Base-by-base conservation (phyloP, 2,113 vertebrate genomes). In the Carassius gibelio region DNA sequence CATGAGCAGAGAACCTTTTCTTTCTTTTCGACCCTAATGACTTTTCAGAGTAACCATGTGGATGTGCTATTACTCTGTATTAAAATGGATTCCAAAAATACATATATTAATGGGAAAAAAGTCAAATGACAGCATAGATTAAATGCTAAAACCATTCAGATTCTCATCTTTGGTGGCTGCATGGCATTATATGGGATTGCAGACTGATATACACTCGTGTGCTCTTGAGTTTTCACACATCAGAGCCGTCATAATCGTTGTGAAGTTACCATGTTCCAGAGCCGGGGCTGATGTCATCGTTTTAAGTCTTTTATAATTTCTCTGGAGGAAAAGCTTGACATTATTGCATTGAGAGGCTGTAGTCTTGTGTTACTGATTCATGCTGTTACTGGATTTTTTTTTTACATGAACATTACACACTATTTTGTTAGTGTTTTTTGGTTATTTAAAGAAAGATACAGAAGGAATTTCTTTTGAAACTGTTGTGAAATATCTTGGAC, bases 181-280 rank as follows among this genome's bases (percentile, higher is more conserved):
- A 97, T 97, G 96, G 94, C 95, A 94, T 94, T 95, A 92, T 94
- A 93, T 95, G 94, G 66, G 93, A 94, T 89, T 93, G 94, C 95
- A 95, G 94, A 95, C 94, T 95, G 93, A 95, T 92, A 92, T 93
- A 87, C 19, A 91, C 91, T 93, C 92, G 92, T 11, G 72, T 38
- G 90, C 92, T 93, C 89, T 93, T 94, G 91, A 93, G 95, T 96
- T 95, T 52, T 95, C 93, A 95, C 95, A 95, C 91, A 81, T 92
- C 86, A 89, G 94, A 95, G 96, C 94, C 93, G 94, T 95, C 94
- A 89, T 90, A 92, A 91, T 94, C 89, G 92, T 94, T 91, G 90
- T 93, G 90, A 91, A 92, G 91, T 92, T 83, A 87, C 87, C 88
- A 84, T 90, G 87, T 91, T 88, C 91, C 81, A 87, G 89, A 81